phyloP scores from a whole-genome alignment of 2,797 vertebrate genomes.

The Apogon hyalosoma region DNA sequence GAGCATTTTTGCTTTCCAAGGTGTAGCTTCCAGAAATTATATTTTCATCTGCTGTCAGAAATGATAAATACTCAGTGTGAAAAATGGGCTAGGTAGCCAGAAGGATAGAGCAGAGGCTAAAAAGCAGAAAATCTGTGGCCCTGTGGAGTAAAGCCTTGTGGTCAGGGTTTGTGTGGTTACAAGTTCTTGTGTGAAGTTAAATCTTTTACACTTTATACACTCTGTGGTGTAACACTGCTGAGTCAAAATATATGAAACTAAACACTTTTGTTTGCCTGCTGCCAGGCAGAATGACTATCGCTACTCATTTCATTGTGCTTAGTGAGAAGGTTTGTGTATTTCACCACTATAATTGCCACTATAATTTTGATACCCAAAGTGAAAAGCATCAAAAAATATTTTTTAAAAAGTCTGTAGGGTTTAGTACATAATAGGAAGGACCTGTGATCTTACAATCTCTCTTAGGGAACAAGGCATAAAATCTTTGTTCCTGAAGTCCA shows the following conservation, averaged over 20 bases:
- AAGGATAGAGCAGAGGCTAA: neutral
- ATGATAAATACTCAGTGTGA: neutral
- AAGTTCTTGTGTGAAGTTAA: slow-evolving; percentile 14
- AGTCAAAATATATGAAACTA: too few species aligned
- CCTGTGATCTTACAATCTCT: neutral
- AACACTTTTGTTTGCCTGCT: too few species aligned
- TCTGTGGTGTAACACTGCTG: slow-evolving; percentile 17
- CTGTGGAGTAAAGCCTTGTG: neutral
- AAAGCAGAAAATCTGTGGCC: neutral
- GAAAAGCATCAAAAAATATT: too few species aligned
- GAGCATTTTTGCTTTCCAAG: neutral
- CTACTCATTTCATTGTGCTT: too few species aligned
- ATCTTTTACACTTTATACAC: slow-evolving; percentile 9
- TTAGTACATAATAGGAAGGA: neutral
- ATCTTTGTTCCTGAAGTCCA: neutral
- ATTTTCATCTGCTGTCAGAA: neutral
- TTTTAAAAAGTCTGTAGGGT: too few species aligned
- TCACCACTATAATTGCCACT: too few species aligned
- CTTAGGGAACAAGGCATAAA: neutral
- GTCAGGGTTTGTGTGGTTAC: slow-evolving; percentile 15
- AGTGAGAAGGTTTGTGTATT: too few species aligned
- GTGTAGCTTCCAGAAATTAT: neutral
- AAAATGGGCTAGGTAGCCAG: neutral
- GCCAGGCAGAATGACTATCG: too few species aligned
- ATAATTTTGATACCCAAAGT: too few species aligned